Evolutionary conservation across 2,888 invertebrate species (phyloP), one percentile per base, ranked within the genome.

Genomic region (Orchestes rusci): DNA sequence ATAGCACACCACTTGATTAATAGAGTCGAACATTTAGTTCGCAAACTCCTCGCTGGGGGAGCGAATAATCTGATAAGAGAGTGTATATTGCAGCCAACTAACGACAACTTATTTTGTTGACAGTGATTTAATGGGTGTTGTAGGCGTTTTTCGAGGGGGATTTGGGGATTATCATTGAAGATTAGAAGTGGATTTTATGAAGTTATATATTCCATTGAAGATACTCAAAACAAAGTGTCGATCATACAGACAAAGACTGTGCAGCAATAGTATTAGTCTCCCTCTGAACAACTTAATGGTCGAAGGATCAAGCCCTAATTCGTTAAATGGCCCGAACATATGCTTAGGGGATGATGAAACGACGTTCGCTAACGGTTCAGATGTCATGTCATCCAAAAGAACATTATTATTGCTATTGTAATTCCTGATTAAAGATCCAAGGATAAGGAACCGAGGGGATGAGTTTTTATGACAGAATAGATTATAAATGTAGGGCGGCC

Each of bases 321-420:
- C 64, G 67, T 65, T 68, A 67, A 68, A 68, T 68, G 67, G 65
- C 61, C 61, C 58, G 66, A 66, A 66, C 68, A 66, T 68, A 68
- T 67, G 68, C 62, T 55, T 50, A 20, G 33, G 38, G 16, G 39
- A 34, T 42, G 42, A 35, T 12, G 3, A n/a, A 16, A 36, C 16
- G 36, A 13, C 16, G 42, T 29, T 41, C 34, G 32, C 34, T 28
- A 34, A 29, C 41, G 40, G 38, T 41, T 43, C 36, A 43, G 43
- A 43, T 43, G 36, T 43, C 43, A 43, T 36, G 43, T 43, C 43
- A 43, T 43, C 42, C 37, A 42, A 39, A 42, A 41, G 35, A 15
- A 12, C 16, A 13, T 16, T 17, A 40, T 27, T 28, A 44, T 48
- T 44, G 43, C 38, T 37, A 44, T 48, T 44, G 27, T 48, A 44